These are phyloP conservation scores for Odontophorus gujanensis DNA, from an alignment of 2,113 vertebrate species.

Conservation along the genomic window DNA sequence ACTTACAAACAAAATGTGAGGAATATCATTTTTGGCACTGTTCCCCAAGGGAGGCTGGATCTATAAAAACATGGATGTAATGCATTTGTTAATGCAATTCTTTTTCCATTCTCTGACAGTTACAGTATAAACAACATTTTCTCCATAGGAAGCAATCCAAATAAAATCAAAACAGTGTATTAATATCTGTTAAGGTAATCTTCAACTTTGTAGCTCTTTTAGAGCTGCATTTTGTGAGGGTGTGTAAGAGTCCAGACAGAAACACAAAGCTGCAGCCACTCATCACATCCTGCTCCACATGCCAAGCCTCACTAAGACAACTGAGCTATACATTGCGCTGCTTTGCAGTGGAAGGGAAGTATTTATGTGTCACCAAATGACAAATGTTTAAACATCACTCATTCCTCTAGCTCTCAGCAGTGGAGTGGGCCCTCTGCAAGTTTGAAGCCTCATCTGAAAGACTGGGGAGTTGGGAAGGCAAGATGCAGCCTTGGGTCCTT, in stretches of 20 bases:
- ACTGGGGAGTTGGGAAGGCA: neutral
- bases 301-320: accelerated
- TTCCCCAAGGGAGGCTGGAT: conserved; percentile 58
- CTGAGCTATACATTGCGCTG: accelerated
- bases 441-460: neutral
- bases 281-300: too few species aligned
- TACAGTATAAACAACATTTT: conserved; percentile 59
- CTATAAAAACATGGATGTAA: conserved; percentile 55
- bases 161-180: conserved; percentile 31
- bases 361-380: too few species aligned
- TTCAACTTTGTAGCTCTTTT: neutral
- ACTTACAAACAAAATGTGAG: conserved; percentile 18
- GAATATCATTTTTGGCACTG: conserved; percentile 52
- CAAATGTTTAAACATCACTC: accelerated
- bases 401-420: neutral
- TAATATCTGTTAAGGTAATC: conserved; percentile 8
- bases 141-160: conserved; percentile 53
- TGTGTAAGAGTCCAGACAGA: neutral
- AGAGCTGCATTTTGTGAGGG: neutral
- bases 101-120: conserved; percentile 61
- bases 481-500: accelerated
- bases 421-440: neutral
- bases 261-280: neutral
- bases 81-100: conserved; percentile 52
- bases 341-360: accelerated